Conservation (phyloP, 2,888 invertebrate species). For the Agrilus biguttatus region DNA sequence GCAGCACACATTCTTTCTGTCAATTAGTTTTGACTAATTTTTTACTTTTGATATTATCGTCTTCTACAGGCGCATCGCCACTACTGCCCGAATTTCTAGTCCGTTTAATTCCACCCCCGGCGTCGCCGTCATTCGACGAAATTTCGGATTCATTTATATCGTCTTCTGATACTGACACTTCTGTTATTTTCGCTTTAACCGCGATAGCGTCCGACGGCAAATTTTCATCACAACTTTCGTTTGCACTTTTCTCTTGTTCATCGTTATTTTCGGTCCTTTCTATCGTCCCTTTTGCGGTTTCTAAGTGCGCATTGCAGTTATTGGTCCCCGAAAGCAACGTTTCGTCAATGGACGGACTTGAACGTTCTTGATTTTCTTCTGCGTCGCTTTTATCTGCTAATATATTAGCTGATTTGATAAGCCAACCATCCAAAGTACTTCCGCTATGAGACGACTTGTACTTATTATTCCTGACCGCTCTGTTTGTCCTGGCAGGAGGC, state of each 20-base stretch:
- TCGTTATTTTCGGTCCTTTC: slow-evolving; percentile 1
- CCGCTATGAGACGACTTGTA: background rate
- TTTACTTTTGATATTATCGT: slow-evolving; percentile 7
- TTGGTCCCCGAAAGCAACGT: no score
- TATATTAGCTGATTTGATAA: background rate
- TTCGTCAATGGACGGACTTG: no score
- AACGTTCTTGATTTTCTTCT: no score
- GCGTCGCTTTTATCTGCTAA: no score
- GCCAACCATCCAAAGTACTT: background rate
- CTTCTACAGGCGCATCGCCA: slow-evolving; percentile 9
- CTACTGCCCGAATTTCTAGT: slow-evolving; percentile 5
- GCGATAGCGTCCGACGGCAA: background rate
- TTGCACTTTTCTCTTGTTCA: slow-evolving; percentile 1
- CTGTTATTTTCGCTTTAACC: slow-evolving; percentile 6
- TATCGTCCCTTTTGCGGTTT: background rate
- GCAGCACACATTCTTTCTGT: background rate
- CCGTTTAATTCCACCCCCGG: slow-evolving; percentile 4
- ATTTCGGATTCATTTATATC: background rate
- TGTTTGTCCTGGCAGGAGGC: no score
- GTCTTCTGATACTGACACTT: background rate
- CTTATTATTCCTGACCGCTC: no score
- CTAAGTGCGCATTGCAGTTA: background rate
- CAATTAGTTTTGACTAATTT: slow-evolving; percentile 11
- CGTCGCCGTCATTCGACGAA: no score
- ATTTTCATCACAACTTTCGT: slow-evolving; percentile 1